Base-by-base conservation (phyloP, 2,797 vertebrate species). In the Eospalax fontanierii region DNA sequence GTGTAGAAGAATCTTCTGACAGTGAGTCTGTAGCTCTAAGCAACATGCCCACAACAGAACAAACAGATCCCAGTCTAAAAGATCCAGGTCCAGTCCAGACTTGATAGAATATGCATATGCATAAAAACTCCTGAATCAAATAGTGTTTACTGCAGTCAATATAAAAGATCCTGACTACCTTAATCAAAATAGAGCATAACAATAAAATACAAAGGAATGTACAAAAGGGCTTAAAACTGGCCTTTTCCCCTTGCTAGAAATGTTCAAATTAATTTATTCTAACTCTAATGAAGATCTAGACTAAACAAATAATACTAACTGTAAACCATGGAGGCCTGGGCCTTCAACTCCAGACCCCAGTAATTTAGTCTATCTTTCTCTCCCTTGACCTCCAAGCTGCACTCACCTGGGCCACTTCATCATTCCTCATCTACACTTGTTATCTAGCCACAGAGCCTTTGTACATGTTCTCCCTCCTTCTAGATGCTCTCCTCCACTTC, bases 11-110 rank as follows among this genome's bases (percentile, higher is more conserved):
- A 83, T 80, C 18, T 46, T 90, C 40, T 84, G 11, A 91, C 21
- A 68, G 22, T 33, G 3, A 63, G 65, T 70, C 54, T 89, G 54
- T 66, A 88, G 71, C 92, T 95, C 46, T 76, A 89, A 82, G 95
- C 66, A 93, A 75, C 46, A 92, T 40, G 86, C 68, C 87, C 75
- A 50, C 82, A 96, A 89, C 22, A 73, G 50, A 94, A 89, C n/a
- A 93, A 93, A 85, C 54, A 91, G 66, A 57, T 68, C 22, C 70
- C 65, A 74, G 4, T 2, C 73, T 38, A 87, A 96, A 87, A 66
- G 85, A 95, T 35, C 19, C 70, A 24, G 70, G 59, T 15, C 33
- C 9, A 75, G 30, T 63, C 33, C 87, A 82, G 35, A 57, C 11
- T 12, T 75, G 40, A 80, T 30, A 92, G 16, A 80, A 82, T 88